Evolutionary conservation across 2,797 vertebrate species (phyloP).

Genomic region (Cossypha heuglini): DNA sequence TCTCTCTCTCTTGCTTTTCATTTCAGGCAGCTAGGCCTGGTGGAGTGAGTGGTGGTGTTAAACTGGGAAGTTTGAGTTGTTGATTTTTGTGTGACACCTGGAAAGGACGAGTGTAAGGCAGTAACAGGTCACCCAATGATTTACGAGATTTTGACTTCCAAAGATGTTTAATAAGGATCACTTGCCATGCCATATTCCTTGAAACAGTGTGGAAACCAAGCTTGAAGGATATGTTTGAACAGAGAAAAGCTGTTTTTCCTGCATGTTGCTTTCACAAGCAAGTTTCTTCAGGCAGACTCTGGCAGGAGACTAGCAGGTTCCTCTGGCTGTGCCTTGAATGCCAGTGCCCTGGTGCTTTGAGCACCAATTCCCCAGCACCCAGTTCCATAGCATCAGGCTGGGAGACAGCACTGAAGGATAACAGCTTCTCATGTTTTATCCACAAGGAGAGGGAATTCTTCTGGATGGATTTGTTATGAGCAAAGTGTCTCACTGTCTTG

Average conservation of each 20-base stretch:
- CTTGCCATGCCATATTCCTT: background rate
- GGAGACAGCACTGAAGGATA: background rate
- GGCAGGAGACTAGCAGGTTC: background rate
- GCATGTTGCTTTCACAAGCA: rapidly evolving
- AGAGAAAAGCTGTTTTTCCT: background rate
- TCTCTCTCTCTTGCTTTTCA: background rate
- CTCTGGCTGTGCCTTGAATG: background rate
- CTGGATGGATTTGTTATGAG: background rate
- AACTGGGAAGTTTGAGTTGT: background rate
- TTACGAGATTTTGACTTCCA: background rate
- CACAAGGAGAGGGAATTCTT: background rate
- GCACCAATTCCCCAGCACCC: background rate
- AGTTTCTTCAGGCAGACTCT: background rate
- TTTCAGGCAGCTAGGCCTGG: background rate
- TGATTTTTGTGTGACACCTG: background rate
- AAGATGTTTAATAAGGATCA: background rate
- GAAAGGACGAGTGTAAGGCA: background rate
- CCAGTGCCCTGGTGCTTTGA: background rate
- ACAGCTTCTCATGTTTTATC: background rate
- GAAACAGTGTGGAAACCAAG: background rate
- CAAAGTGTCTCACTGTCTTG: background rate
- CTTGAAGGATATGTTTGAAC: background rate
- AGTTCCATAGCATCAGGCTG: background rate
- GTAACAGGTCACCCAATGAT: background rate
- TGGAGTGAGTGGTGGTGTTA: background rate